Percentiles rank a stretch among this genome's conserved stretches.
Evolutionary conservation across 2,888 invertebrate genomes (phyloP).

Genomic region (Parasteatoda lunata): DNA sequence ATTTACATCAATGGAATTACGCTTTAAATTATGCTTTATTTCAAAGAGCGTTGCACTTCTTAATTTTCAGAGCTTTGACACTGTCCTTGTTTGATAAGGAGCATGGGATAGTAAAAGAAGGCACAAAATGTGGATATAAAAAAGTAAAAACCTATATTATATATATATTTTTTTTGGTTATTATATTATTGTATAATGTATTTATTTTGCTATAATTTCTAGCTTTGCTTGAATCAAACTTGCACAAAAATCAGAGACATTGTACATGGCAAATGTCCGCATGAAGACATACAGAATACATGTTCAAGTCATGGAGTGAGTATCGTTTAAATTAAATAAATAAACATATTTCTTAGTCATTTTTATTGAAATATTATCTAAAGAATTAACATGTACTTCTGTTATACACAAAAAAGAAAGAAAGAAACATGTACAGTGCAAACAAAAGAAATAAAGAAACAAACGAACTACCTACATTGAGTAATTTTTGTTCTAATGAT

Average conservation of each 20-base stretch:
- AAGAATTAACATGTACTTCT: no score
- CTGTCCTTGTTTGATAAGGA: conserved; percentile 77
- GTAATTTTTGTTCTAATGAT: no score
- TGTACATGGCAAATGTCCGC: conserved; percentile 91
- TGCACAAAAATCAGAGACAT: conserved; percentile 91
- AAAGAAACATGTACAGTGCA: no score
- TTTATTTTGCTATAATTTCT: conserved; percentile 70
- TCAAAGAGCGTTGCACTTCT: neutral
- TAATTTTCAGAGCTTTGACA: conserved; percentile 75
- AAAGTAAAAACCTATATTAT: conserved; percentile 77
- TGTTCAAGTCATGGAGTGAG: conserved; percentile 97
- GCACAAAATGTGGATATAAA: conserved; percentile 95
- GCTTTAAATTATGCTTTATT: neutral
- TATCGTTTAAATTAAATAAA: conserved; percentile 71
- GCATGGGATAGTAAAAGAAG: conserved; percentile 91
- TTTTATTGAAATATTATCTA: no score
- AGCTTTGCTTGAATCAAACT: conserved; percentile 93
- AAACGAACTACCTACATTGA: no score
- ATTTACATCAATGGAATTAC: neutral
- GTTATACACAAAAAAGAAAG: no score
- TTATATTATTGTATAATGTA: neutral
- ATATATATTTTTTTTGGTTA: neutral
- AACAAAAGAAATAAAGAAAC: no score
- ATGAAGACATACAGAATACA: conserved; percentile 86
- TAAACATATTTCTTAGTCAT: no score